Percentiles rank a stretch among this genome's conserved stretches.
Conservation (phyloP, 2,797 vertebrate species). For the Microctenopoma stevenorrisi region DNA sequence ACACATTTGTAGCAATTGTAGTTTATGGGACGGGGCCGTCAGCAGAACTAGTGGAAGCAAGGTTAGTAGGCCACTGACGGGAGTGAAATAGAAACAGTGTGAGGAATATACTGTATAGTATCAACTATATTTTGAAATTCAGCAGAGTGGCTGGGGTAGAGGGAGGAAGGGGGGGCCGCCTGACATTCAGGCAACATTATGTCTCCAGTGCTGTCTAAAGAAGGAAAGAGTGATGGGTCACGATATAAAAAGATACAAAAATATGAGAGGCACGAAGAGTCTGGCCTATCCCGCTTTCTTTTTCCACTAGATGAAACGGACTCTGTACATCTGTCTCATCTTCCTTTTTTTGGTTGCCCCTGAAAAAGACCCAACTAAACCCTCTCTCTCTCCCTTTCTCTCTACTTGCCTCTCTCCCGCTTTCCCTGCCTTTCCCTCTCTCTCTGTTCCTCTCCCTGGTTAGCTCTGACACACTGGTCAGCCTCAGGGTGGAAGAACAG, state of each 20-base stretch:
- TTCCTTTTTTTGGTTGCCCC: conserved; percentile 79
- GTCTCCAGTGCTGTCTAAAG: conserved; percentile 81
- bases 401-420: conserved; percentile 67
- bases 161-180: conserved; percentile 53
- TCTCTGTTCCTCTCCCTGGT: conserved; percentile 85
- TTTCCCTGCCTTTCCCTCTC: conserved; percentile 73
- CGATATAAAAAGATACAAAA: conserved; percentile 78
- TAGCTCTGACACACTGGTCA: conserved; percentile 88
- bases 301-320: conserved; percentile 83
- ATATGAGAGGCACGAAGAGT: conserved; percentile 75
- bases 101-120: conserved; percentile 47
- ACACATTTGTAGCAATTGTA: conserved; percentile 30
- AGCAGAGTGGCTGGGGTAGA: conserved; percentile 65
- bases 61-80: conserved; percentile 68
- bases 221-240: conserved; percentile 79
- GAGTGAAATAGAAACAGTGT: conserved; percentile 55
- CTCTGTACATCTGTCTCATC: conserved; percentile 84
- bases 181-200: conserved; percentile 80
- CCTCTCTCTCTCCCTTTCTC: conserved; percentile 66
- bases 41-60: conserved; percentile 23
- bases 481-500: conserved; percentile 88
- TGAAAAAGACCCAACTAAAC: conserved; percentile 80
- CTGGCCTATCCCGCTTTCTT: conserved; percentile 76
- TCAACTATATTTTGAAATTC: conserved; percentile 64
- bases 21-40: conserved; percentile 20